Percentiles rank a stretch among this genome's conserved stretches.
Evolutionary conservation across 2,113 vertebrate species (phyloP).

Genomic region (Caloenas nicobarica): DNA sequence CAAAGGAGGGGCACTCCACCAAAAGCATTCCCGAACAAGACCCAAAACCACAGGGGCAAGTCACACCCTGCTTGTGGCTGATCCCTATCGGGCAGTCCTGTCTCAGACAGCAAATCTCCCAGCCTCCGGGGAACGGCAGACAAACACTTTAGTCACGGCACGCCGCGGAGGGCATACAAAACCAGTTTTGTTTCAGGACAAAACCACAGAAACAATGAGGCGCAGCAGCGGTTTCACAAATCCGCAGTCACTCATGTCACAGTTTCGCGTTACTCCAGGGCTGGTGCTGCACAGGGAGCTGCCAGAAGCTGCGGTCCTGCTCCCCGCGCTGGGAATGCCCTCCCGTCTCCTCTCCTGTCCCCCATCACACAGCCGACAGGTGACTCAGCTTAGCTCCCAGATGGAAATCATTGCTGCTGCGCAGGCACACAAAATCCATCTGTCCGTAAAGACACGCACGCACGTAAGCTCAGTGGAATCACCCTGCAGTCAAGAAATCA

Average conservation of each 20-base stretch:
- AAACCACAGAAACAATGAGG: neutral
- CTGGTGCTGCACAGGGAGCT: neutral
- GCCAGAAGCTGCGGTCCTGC: neutral
- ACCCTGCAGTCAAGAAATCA: fast-evolving
- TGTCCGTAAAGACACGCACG: neutral
- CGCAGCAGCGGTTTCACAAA: neutral
- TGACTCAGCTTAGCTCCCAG: neutral
- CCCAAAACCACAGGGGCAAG: neutral
- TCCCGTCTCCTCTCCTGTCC: neutral
- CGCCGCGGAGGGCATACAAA: neutral
- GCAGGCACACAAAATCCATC: fast-evolving
- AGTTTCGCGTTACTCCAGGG: fast-evolving
- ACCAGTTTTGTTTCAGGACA: slow-evolving; percentile 27
- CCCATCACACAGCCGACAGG: neutral
- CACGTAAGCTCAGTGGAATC: fast-evolving
- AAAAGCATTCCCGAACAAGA: neutral
- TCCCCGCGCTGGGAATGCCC: neutral
- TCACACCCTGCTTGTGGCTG: neutral
- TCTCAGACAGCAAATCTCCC: neutral
- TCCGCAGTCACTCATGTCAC: neutral
- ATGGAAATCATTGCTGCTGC: neutral
- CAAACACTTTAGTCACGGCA: slow-evolving; percentile 20
- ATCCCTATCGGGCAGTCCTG: neutral
- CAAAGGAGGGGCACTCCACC: neutral
- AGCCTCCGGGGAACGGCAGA: neutral